Evolutionary conservation across 2,113 vertebrate genomes (phyloP).

Genomic region (Mesocricetus auratus): DNA sequence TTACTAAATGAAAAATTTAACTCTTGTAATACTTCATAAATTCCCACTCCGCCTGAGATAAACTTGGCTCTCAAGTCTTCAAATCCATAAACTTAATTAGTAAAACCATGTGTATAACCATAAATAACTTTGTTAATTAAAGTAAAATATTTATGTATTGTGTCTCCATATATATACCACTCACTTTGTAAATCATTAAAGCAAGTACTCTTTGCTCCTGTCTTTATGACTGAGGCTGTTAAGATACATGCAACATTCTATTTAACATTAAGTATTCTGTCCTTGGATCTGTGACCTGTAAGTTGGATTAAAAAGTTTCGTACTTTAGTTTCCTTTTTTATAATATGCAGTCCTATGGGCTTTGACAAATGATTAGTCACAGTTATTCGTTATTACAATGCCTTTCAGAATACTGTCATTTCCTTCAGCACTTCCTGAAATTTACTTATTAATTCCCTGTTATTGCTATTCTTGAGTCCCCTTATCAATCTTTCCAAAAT

Average conservation of each 20-base stretch:
- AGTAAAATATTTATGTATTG: not conserved
- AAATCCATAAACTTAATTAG: not conserved
- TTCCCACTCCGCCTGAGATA: not conserved
- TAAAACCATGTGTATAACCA: not conserved
- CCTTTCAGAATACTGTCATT: not conserved
- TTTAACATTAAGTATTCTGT: not conserved
- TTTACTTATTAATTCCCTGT: not conserved
- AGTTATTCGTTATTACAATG: not conserved
- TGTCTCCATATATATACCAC: not conserved
- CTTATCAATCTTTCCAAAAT: no score
- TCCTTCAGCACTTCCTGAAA: not conserved
- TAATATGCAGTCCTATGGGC: not conserved
- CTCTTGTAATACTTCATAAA: not conserved
- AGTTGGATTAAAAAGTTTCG: not conserved
- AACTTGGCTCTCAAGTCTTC: not conserved
- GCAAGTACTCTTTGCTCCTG: not conserved
- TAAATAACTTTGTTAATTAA: not conserved
- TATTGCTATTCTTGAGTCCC: accelerated
- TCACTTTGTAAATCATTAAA: not conserved
- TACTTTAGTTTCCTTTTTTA: not conserved
- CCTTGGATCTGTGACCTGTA: not conserved
- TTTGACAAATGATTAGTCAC: not conserved
- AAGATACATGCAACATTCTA: not conserved
- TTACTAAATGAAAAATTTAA: not conserved
- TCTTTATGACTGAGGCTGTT: not conserved